Evolutionary conservation across 2,888 invertebrate genomes (phyloP).

Genomic region (Lepidochitona cinerea): DNA sequence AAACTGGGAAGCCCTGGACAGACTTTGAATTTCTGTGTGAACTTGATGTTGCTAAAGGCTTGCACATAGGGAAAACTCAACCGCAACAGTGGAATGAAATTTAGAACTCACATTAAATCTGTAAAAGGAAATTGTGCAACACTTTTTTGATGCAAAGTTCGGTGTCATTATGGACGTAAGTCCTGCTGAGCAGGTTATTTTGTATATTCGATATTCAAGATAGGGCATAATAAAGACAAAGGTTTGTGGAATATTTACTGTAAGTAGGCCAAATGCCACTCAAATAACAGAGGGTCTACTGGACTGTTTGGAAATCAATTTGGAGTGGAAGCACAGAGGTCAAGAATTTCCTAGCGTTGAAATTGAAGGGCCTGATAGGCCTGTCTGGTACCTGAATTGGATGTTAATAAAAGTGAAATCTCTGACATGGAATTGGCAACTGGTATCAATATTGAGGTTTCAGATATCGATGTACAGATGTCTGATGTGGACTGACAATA

Average conservation of each 20-base stretch:
- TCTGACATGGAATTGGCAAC: too few species aligned
- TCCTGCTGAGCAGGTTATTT: not conserved
- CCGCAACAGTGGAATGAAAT: not conserved
- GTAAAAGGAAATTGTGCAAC: not conserved
- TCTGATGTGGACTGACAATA: not conserved
- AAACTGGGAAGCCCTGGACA: not conserved
- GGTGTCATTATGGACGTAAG: not conserved
- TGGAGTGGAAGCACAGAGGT: not conserved
- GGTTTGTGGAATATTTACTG: not conserved
- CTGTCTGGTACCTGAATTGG: not conserved
- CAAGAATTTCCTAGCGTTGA: not conserved
- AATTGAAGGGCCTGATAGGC: not conserved
- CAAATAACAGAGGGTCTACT: not conserved
- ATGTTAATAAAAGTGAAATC: not conserved
- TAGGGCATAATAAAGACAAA: not conserved
- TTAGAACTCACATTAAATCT: not conserved
- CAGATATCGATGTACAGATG: not conserved
- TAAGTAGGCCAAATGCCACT: not conserved
- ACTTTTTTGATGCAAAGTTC: not conserved
- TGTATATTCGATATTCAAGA: not conserved
- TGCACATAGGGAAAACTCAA: slow-evolving; percentile 2
- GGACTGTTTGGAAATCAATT: not conserved
- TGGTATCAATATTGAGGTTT: not conserved
- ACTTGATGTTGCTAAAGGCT: not conserved
- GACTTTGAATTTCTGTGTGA: slow-evolving; percentile 3